Conservation (phyloP, 92 coral and sea anemone genomes). For the Umimayanthus kanabou region DNA sequence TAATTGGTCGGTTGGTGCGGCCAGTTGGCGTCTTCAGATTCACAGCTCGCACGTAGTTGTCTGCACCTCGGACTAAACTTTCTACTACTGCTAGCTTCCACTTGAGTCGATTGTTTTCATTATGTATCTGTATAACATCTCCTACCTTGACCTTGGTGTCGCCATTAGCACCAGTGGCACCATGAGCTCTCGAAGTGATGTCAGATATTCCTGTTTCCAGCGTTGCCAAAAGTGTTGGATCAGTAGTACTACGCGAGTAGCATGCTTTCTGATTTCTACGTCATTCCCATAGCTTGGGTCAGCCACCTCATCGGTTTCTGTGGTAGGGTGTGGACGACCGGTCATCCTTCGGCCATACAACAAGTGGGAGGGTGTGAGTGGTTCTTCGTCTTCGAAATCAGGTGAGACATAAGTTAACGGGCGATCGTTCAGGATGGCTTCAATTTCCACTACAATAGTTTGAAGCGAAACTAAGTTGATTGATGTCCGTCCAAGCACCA, state of each 20-base stretch:
- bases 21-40: conserved; percentile 25
- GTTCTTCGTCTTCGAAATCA: conserved; percentile 58
- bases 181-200: conserved; percentile 46
- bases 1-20: conserved; percentile 40
- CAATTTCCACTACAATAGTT: conserved; percentile 54
- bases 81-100: conserved; percentile 49
- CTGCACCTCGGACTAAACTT: conserved; percentile 25
- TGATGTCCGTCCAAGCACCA: conserved; percentile 52
- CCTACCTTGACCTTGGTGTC: conserved; percentile 23
- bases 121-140: conserved; percentile 36
- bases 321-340: conserved; percentile 33
- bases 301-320: conserved; percentile 40
- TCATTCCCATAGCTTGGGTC: conserved; percentile 13
- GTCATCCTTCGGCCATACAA: conserved; percentile 52
- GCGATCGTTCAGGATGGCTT: conserved; percentile 53
- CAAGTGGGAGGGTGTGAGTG: conserved; percentile 62
- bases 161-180: conserved; percentile 32
- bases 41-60: conserved; percentile 27
- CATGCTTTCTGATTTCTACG: background rate
- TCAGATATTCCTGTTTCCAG: conserved; percentile 52
- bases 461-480: conserved; percentile 49
- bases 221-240: conserved; percentile 57
- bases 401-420: conserved; percentile 54
- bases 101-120: conserved; percentile 23
- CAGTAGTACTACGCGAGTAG: conserved; percentile 23